Evolutionary conservation across 2,888 invertebrate genomes (phyloP).

Genomic region (Cartodere bifasciata): DNA sequence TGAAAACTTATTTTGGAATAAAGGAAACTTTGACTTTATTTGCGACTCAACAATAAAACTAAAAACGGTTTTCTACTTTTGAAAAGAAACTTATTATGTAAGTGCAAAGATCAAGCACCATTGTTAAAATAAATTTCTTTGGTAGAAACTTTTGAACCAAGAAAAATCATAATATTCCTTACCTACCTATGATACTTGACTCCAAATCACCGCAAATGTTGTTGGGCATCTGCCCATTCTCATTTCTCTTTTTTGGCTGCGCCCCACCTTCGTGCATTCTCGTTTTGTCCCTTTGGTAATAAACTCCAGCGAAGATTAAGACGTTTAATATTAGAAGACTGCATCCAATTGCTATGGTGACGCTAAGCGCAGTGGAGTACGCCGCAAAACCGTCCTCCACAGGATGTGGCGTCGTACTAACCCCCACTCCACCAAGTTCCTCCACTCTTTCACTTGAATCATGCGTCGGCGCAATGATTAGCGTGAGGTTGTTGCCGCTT

Average conservation of each 20-base stretch:
- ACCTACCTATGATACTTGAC: constrained; percentile 37
- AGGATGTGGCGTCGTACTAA: constrained; percentile 43
- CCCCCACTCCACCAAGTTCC: constrained; percentile 33
- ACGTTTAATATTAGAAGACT: constrained; percentile 84
- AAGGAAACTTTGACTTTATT: no score
- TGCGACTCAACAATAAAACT: no score
- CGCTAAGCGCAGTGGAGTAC: constrained; percentile 81
- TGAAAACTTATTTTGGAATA: no score
- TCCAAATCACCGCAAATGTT: constrained; percentile 79
- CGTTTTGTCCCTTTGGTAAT: constrained; percentile 82
- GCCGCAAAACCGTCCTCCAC: constrained; percentile 76
- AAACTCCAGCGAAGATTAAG: constrained; percentile 86
- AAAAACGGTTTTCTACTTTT: no score
- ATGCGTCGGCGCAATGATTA: constrained; percentile 24
- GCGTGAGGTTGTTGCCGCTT: constrained; percentile 33
- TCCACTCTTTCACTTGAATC: constrained; percentile 37
- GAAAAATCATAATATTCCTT: no score
- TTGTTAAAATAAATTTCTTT: no score
- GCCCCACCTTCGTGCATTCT: constrained; percentile 48
- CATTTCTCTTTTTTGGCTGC: constrained; percentile 56
- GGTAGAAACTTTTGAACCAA: no score
- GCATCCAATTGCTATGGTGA: constrained; percentile 90
- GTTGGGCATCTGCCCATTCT: constrained; percentile 80
- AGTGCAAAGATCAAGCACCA: no score
- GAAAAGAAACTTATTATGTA: no score